phyloP scores from a whole-genome alignment of 2,797 vertebrate genomes.

The Gouania willdenowi region DNA sequence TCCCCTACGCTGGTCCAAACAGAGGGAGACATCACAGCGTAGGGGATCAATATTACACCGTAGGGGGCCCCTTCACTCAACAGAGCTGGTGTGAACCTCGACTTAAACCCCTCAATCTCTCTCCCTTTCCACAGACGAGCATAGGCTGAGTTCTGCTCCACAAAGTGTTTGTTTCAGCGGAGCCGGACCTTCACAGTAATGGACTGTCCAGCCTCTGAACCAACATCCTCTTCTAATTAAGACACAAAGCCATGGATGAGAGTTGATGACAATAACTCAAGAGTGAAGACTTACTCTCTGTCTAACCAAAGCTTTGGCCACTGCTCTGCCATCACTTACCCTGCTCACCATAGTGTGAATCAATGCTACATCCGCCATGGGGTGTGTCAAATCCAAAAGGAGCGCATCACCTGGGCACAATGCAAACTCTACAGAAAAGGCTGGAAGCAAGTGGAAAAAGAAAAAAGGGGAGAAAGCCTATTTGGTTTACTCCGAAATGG shows the following conservation, averaged over 20 bases:
- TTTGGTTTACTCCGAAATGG: slow-evolving; percentile 56
- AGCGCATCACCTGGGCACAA: slow-evolving; percentile 66
- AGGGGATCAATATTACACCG: no score
- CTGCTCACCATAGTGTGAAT: slow-evolving; percentile 8
- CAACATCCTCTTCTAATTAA: background rate
- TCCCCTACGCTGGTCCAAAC: no score
- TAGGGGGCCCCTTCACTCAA: no score
- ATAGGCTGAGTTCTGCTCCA: slow-evolving; percentile 8
- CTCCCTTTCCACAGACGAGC: slow-evolving; percentile 39
- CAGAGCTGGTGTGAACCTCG: no score
- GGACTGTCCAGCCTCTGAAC: slow-evolving; percentile 17
- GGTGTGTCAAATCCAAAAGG: slow-evolving; percentile 94
- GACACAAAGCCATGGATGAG: slow-evolving; percentile 18
- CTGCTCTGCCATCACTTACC: background rate
- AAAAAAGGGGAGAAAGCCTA: slow-evolving; percentile 65
- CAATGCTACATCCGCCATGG: slow-evolving; percentile 80
- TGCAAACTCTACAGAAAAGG: slow-evolving; percentile 52
- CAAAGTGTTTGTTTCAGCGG: background rate
- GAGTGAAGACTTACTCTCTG: background rate
- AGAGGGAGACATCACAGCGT: no score
- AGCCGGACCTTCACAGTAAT: slow-evolving; percentile 10
- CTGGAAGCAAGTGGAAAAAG: slow-evolving; percentile 40
- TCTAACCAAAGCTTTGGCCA: slow-evolving; percentile 12
- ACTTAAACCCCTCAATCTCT: no score
- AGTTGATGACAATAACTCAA: slow-evolving; percentile 28